Evolutionary conservation across 2,113 vertebrate genomes (phyloP), one percentile per base, ranked within the genome.

Genomic region (Malurus melanocephalus): DNA sequence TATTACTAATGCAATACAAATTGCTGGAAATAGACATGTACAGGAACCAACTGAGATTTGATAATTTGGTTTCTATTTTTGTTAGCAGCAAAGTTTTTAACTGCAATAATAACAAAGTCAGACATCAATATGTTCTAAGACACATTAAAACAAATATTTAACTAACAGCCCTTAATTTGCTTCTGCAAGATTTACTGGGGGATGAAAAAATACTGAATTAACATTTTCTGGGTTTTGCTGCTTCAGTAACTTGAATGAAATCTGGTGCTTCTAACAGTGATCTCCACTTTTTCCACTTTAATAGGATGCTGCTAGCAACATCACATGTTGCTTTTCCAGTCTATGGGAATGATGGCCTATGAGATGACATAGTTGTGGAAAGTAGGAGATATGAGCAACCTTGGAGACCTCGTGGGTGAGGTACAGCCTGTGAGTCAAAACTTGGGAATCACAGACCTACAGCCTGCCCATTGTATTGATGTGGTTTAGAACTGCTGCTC

Each of bases 61-160:
- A 75, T 87, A 87, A 59, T 86, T 89, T 84, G 27, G 7, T 93
- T 90, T 90, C 75, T 92, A 42, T 62, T 85, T 91, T 82, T 74
- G 18, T 40, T 55, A 55, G 19, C 57, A 89, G 49, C 22, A 69
- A 55, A 23, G 12, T 88, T 79, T 90, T 68, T 79, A 89, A 30
- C 38, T 91, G 32, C 55, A 13, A 26, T 19, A 59, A 9, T 48
- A 77, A 49, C 28, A 60, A 87, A 74, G 22, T 19, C 45, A 60
- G 45, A 62, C 15, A 90, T 65, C 27, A 60, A 9, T 64, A 84
- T 24, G n/a, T 57, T 92, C 19, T n/a, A 48, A 32, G 55, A 32
- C 12, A 40, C 32, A 10, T 64, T 80, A 72, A 56, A 83, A 32
- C 30, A 61, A 46, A 30, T 71, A 64, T 67, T 74, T 76, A 38